Percentiles rank a stretch among this genome's conserved stretches.
phyloP scores from a whole-genome alignment of 2,888 invertebrate genomes.

The Criorhina ranunculi region DNA sequence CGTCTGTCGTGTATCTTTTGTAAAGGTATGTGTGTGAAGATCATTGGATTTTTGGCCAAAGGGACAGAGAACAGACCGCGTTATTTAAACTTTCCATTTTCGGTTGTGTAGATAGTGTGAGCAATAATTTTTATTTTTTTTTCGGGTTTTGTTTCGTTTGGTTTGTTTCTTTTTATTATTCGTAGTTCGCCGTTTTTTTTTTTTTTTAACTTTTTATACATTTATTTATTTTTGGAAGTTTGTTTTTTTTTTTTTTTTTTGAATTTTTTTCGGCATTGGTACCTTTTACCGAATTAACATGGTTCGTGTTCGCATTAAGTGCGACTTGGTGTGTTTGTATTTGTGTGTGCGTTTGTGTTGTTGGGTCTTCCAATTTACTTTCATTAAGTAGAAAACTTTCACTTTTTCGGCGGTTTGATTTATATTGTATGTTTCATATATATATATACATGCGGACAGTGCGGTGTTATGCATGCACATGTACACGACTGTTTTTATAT shows the following conservation, averaged over 20 bases:
- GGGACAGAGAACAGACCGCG: slow-evolving; percentile 66
- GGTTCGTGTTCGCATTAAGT: slow-evolving; percentile 57
- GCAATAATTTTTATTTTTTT: slow-evolving; percentile 51
- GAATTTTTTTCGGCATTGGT: slow-evolving; percentile 44
- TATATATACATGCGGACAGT: background rate
- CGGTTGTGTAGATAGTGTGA: slow-evolving; percentile 38
- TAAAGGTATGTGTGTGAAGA: slow-evolving; percentile 33
- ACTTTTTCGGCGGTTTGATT: slow-evolving; percentile 83
- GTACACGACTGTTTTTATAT: slow-evolving; percentile 22
- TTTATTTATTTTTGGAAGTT: slow-evolving; percentile 46
- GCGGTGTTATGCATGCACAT: background rate
- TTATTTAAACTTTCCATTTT: slow-evolving; percentile 75
- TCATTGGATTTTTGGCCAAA: slow-evolving; percentile 51
- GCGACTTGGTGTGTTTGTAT: background rate
- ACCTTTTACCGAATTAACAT: slow-evolving; percentile 72
- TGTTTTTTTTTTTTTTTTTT: slow-evolving; percentile 34
- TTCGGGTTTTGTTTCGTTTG: slow-evolving; percentile 49
- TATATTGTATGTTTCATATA: slow-evolving; percentile 56
- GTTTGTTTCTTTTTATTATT: slow-evolving; percentile 61
- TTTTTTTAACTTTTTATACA: slow-evolving; percentile 35
- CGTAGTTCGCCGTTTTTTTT: slow-evolving; percentile 55
- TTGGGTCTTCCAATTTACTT: slow-evolving; percentile 76
- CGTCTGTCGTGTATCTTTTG: slow-evolving; percentile 8
- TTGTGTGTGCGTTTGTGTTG: slow-evolving; percentile 10
- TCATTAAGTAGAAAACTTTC: slow-evolving; percentile 81